Evolutionary conservation across 2,797 vertebrate genomes (phyloP).

Genomic region (Crypturellus tataupa): DNA sequence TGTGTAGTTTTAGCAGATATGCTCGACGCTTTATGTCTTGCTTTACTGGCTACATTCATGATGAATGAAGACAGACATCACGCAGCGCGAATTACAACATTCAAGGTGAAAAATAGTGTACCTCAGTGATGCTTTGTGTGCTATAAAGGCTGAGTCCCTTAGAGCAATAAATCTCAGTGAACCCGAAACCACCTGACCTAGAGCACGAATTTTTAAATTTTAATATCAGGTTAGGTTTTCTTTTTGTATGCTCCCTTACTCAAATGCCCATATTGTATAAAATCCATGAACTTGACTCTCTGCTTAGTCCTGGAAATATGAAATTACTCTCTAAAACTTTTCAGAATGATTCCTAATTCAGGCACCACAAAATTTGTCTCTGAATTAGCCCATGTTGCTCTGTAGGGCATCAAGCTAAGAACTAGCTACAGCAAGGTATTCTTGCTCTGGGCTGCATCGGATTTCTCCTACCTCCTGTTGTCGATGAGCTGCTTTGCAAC

Average conservation of each 20-base stretch:
- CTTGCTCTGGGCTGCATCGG: neutral
- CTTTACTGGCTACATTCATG: neutral
- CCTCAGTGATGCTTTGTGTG: neutral
- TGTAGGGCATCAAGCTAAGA: neutral
- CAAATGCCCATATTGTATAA: neutral
- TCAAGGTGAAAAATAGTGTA: neutral
- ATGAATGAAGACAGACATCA: neutral
- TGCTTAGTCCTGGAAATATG: neutral
- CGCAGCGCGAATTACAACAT: neutral
- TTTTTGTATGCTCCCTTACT: neutral
- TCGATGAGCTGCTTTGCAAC: no score
- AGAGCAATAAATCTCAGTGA: neutral
- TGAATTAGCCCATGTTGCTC: neutral
- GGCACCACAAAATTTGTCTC: neutral
- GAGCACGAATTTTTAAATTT: neutral
- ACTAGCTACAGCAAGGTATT: neutral
- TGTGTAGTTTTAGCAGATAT: neutral
- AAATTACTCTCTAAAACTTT: neutral
- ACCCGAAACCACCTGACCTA: neutral
- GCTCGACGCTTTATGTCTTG: neutral
- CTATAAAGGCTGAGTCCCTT: neutral
- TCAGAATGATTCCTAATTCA: neutral
- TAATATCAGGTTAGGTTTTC: neutral
- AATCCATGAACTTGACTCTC: neutral
- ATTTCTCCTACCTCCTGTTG: neutral